Evolutionary conservation across 2,797 vertebrate species (phyloP).

Genomic region (Centropyge bicolor): DNA sequence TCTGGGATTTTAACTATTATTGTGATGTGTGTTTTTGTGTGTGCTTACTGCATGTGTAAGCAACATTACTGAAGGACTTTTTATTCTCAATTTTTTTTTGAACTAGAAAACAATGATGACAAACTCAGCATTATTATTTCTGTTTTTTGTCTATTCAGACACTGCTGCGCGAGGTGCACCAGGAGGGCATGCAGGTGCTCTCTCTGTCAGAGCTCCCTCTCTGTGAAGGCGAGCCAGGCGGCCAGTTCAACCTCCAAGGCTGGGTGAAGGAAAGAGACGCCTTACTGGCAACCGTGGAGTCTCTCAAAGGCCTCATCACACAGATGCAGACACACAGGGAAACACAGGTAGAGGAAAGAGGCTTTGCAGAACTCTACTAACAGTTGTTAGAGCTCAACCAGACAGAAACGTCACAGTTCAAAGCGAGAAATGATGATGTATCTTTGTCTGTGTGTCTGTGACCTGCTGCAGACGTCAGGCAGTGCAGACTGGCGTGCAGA

Average conservation of each 20-base stretch:
- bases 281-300: slow-evolving; percentile 88
- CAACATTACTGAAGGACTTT: not conserved
- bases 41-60: not conserved
- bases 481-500: slow-evolving; percentile 90
- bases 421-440: not conserved
- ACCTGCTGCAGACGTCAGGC: slow-evolving; percentile 62
- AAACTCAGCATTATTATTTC: not conserved
- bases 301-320: slow-evolving; percentile 90
- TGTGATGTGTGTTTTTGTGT: not conserved
- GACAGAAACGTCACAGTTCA: not conserved
- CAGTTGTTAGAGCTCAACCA: not conserved
- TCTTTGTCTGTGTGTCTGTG: slow-evolving; percentile 10
- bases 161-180: slow-evolving; percentile 94
- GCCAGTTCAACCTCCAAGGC: slow-evolving; percentile 72
- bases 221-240: slow-evolving; percentile 80
- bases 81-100: not conserved
- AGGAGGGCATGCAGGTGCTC: slow-evolving; percentile 96
- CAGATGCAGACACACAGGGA: slow-evolving; percentile 88
- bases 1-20: not conserved
- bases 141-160: slow-evolving; percentile 79
- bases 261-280: slow-evolving; percentile 91
- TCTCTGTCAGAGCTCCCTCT: slow-evolving; percentile 90
- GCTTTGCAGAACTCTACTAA: not conserved
- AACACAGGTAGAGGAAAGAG: slow-evolving; percentile 83
- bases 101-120: not conserved